Evolutionary conservation across 2,797 vertebrate species (phyloP), one percentile per base, ranked within the genome.

Genomic region (Sebastes iracundus): DNA sequence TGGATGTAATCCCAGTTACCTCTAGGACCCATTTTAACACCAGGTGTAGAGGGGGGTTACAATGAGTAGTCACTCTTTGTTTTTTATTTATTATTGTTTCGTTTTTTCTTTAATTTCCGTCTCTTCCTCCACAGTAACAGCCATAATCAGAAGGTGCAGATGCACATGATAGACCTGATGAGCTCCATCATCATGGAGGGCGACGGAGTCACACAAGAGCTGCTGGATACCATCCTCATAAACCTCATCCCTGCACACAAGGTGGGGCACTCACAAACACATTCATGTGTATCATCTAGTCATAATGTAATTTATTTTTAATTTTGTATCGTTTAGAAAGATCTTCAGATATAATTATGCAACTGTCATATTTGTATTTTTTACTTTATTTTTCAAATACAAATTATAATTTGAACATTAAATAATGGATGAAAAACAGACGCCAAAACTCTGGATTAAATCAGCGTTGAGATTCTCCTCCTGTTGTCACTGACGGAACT

Each of bases 151-250:
- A 99, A 99, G 90, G 98, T 99, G 90, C 99, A 99, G 92, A 97
- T 99, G 98, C 99, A 99, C 93, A 99, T 99, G 99, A 94, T 99
- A 95, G 99, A 99, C 92, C 96, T 99, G 96, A 99, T 99, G 98
- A 99, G 98, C 96, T 99, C 99, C 93, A 99, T 99, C 96, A 99
- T 99, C 95, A 98, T 98, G 97, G 99, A 99, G 94, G 99, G 99
- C 80, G 99, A 99, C 81, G 98, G 99, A 92, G 98, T 99, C 93
- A 99, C 99, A 87, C 99, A 99, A 91, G 99, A 99, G 94, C 94
- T 99, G 90, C 91, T 99, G 94, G 99, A 99, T 90, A 98, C 98
- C 72, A 99, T 99, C 94, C 98, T 99, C 88, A 99, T 99, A 87
- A 99, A 99, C 95, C 98, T 99, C 94, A 99, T 99, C 84, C 98